Evolutionary conservation across 2,113 vertebrate species (phyloP), one percentile per base, ranked within the genome.

Genomic region (Heliornis fulica): DNA sequence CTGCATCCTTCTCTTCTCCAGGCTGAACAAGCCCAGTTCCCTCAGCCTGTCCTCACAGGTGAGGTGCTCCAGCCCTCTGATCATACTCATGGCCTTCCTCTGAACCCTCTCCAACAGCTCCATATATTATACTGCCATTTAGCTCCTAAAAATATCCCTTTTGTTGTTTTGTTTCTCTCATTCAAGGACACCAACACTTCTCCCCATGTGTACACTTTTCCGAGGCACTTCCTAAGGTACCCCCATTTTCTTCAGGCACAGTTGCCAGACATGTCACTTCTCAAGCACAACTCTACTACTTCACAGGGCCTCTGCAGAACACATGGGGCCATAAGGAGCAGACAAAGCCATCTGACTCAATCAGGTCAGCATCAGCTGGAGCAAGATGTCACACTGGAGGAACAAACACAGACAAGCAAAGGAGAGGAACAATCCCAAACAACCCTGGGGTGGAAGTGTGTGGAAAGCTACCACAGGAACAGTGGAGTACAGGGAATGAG

Each of bases 321-420:
- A 40, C 4, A 13, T 0, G 3, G 13, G 18, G 43, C 18, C 50
- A 12, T 4, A 45, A n/a, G 22, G 32, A 87, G 32, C 40, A 76
- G 46, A 8, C 2, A 53, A 63, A 76, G 53, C 31, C 11, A 8
- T 15, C 41, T 8, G 8, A 4, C 29, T 34, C 19, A 23, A 69
- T 26, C 21, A 1, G 1, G 16, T 15, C 9, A 79, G 41, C 18
- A 66, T 13, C 50, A 19, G n/a, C 6, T 25, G 61, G 11, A 71
- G 7, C 7, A 53, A 65, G n/a, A 48, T 22, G 63, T 66, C 51
- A 51, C 11, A 4, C 22, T 60, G 21, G 7, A 82, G n/a, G 29
- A 80, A 72, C 8, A 79, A 46, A 78, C 15, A 53, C 11, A 38
- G 16, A 38, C 0, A 0, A 28, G n/a, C 8, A 63, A 77, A 83